Evolutionary conservation across 1,140 invertebrate species (phyloP), one percentile per base, ranked within the genome.

Genomic region (Drosophila repletoides): DNA sequence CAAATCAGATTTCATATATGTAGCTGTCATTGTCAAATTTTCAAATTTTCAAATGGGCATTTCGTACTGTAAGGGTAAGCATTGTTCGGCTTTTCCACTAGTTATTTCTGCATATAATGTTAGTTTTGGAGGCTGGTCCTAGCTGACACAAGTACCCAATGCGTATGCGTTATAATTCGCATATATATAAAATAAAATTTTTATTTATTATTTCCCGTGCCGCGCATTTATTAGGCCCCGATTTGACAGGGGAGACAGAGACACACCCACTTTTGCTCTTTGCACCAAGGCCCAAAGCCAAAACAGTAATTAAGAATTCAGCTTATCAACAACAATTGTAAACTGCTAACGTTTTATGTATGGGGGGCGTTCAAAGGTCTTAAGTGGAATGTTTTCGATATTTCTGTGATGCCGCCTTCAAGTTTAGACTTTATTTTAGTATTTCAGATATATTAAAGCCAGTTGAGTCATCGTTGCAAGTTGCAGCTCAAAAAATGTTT

Each of bases 221-320:
- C 28, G 24, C 21, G 14, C 26, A 29, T 46, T 46, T 59, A 59
- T 46, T 46, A 21, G 10, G 21, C 10, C 33, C 24, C 24, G 14
- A 36, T 46, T 9, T 10, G 3, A 7, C 1, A 21, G 19, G 33
- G 15, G 38, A 41, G 52, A 29, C 26, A 45, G 5, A 49, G 46
- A 64, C 59, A 69, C 66, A 65, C 66, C 66, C 60, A 56, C 66
- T 41, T n/a, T 69, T 64, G 59, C 17, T 33, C 66, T 64, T 69
- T 69, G 60, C 22, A 22, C 66, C 41, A 6, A n/a, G 17, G 17
- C 41, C 9, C 26, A 33, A 53, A 22, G 17, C 28, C 19, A 7
- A 48, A 26, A 53, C 15, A 6, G 28, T 10, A 59, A 59, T 66
- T 34, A 59, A 34, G 22, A 51, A 34, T 34, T 45, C n/a, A 7